Evolutionary conservation across 2,113 vertebrate genomes (phyloP).

Genomic region (Aramus guarauna): DNA sequence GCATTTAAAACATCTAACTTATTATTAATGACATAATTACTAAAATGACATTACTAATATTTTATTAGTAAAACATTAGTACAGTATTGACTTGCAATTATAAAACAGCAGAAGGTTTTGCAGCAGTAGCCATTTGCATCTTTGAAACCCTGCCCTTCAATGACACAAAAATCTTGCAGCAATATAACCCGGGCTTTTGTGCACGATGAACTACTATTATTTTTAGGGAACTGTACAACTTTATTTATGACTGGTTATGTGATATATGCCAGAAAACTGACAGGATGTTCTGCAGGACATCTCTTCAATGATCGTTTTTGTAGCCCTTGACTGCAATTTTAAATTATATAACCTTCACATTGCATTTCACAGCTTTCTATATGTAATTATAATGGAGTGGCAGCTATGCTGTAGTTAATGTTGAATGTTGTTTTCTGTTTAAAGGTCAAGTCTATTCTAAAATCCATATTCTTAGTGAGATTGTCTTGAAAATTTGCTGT

Average conservation of each 20-base stretch:
- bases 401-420: conserved; percentile 43
- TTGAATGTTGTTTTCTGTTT: conserved; percentile 44
- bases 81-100: neutral
- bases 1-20: neutral
- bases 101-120: neutral
- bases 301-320: neutral
- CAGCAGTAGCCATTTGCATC: neutral
- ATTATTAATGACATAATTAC: neutral
- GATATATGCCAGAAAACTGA: conserved; percentile 20
- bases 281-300: conserved; percentile 31
- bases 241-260: conserved; percentile 13
- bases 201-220: neutral
- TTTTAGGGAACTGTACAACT: conserved; percentile 33
- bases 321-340: neutral
- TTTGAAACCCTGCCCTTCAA: neutral
- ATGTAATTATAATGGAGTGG: conserved; percentile 22
- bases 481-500: conserved; percentile 17
- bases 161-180: neutral
- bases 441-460: conserved; percentile 62
- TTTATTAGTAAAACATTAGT: neutral
- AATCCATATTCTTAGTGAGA: conserved; percentile 43
- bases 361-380: conserved; percentile 21
- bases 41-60: neutral
- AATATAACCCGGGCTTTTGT: neutral
- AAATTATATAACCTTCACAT: conserved; percentile 33